Conservation (phyloP, 2,888 invertebrate genomes). For the Epistrophella euchroma region DNA sequence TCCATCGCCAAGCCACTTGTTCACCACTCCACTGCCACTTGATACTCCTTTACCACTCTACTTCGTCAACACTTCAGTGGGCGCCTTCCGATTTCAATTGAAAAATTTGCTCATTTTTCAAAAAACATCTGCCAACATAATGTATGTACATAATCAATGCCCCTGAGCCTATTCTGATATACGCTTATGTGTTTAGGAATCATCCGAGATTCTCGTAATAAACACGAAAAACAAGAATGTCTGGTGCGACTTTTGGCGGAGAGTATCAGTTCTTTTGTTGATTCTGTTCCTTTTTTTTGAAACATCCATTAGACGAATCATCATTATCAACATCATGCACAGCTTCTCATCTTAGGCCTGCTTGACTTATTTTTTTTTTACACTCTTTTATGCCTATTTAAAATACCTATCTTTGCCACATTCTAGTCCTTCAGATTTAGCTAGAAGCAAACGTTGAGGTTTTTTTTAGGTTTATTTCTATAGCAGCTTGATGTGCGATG, state of each 20-base stretch:
- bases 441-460: constrained; percentile 53
- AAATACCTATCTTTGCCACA: constrained; percentile 1
- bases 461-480: constrained; percentile 38
- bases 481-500: constrained; percentile 61
- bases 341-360: constrained; percentile 40
- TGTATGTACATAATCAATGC: not conserved
- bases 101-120: no score
- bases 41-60: no score
- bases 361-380: constrained; percentile 2
- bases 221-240: constrained; percentile 62
- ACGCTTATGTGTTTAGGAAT: constrained; percentile 27
- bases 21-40: no score
- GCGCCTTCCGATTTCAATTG: not conserved
- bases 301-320: constrained; percentile 53
- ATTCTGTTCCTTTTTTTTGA: not conserved
- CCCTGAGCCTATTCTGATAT: not conserved
- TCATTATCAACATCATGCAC: constrained; percentile 44
- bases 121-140: not conserved
- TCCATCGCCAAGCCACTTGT: no score
- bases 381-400: not conserved
- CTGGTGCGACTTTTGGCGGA: constrained; percentile 33
- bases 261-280: constrained; percentile 19
- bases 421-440: constrained; percentile 42
- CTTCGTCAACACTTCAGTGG: no score
- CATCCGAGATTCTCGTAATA: constrained; percentile 62